Evolutionary conservation across 2,113 vertebrate species (phyloP).

Genomic region (human): GRCh38 chr3:57882001-57882500

Average conservation of each 20-base stretch:
- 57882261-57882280: slow-evolving; percentile 15
- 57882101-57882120: slow-evolving; percentile 29
- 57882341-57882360: slow-evolving; percentile 42
- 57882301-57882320: background rate
- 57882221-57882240: background rate
- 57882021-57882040: background rate
- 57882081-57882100: background rate
- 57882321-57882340: background rate
- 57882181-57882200: background rate
- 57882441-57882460: background rate
- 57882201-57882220: slow-evolving; percentile 31
- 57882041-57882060: slow-evolving; percentile 36
- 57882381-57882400: background rate
- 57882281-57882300: slow-evolving; percentile 6
- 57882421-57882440: background rate
- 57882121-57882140: slow-evolving; percentile 33
- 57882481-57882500: slow-evolving; percentile 10
- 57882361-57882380: background rate
- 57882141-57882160: slow-evolving; percentile 8
- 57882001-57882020: no score
- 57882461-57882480: background rate
- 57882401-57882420: background rate
- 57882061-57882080: background rate
- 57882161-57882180: background rate
- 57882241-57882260: slow-evolving; percentile 13